Percentiles rank a stretch among this genome's conserved stretches.
These are phyloP conservation scores for Trypoxylus dichotomus DNA, from an alignment of 1,140 invertebrate genomes.

Conservation along the genomic window DNA sequence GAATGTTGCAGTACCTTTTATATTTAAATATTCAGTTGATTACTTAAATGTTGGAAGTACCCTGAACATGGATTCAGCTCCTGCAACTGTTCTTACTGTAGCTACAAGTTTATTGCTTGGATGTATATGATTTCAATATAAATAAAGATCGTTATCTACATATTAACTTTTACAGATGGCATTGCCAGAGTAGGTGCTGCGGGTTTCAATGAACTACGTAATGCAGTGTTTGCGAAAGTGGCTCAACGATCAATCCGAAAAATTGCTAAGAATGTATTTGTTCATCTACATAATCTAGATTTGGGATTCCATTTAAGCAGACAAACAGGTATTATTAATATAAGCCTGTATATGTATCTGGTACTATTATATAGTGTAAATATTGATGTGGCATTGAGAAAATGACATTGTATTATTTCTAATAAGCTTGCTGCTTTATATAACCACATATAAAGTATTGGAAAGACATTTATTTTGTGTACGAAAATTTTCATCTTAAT, in stretches of 20 bases:
- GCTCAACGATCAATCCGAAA: slow-evolving; percentile 95
- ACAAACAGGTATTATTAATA: slow-evolving; percentile 91
- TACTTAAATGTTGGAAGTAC: slow-evolving; percentile 70
- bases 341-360: too few relatives aligned
- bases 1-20: slow-evolving; percentile 94
- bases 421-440: too few relatives aligned
- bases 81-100: slow-evolving; percentile 71
- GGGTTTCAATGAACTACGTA: slow-evolving; percentile 94
- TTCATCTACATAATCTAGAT: slow-evolving; percentile 96
- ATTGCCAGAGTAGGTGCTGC: slow-evolving; percentile 85
- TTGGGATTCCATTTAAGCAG: slow-evolving; percentile 90
- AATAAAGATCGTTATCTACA: not conserved
- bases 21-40: slow-evolving; percentile 95
- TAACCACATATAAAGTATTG: too few relatives aligned
- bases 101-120: slow-evolving; percentile 83
- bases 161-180: slow-evolving; percentile 73
- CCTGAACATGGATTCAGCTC: slow-evolving; percentile 69
- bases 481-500: too few relatives aligned
- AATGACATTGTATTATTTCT: too few relatives aligned
- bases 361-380: too few relatives aligned
- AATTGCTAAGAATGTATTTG: slow-evolving; percentile 94
- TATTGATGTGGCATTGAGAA: too few relatives aligned
- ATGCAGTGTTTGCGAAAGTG: slow-evolving; percentile 98
- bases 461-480: too few relatives aligned
- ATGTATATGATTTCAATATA: slow-evolving; percentile 69